Percentiles rank a stretch among this genome's conserved stretches.
Conservation (phyloP, 2,888 invertebrate species). For the Drosophila sordidula region DNA sequence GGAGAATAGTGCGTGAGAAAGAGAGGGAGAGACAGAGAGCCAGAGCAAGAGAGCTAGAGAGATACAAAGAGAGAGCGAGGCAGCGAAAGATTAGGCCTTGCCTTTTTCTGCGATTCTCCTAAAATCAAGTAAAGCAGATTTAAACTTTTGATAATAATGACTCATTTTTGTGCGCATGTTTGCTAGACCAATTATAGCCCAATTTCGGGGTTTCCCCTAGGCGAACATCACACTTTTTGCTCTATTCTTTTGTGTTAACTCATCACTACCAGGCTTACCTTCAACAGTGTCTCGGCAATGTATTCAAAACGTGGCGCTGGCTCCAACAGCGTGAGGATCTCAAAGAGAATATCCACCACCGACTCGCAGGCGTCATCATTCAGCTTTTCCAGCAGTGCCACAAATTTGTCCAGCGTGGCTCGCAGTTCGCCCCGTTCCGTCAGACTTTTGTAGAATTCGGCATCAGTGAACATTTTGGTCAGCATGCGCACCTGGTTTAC, state of each 20-base stretch:
- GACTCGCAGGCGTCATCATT: conserved; percentile 86
- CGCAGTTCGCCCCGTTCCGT: conserved; percentile 79
- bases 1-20: neutral
- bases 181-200: too few species aligned
- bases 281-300: conserved; percentile 86
- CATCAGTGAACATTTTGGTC: conserved; percentile 87
- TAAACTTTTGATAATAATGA: too few species aligned
- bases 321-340: conserved; percentile 86
- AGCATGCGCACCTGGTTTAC: conserved; percentile 86
- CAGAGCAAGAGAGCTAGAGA: too few species aligned
- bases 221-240: too few species aligned
- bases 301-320: conserved; percentile 86
- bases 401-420: conserved; percentile 74
- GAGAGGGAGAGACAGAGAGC: neutral
- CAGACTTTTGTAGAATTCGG: conserved; percentile 86
- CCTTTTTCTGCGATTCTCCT: too few species aligned
- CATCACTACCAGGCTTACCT: conserved; percentile 84
- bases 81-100: too few species aligned
- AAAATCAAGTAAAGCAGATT: too few species aligned
- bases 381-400: conserved; percentile 63
- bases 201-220: too few species aligned
- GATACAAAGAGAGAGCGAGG: too few species aligned
- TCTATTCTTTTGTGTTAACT: neutral
- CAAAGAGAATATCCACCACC: conserved; percentile 88
- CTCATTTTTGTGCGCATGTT: too few species aligned